phyloP scores from a whole-genome alignment of 2,797 vertebrate species.

The Meda fulgida region DNA sequence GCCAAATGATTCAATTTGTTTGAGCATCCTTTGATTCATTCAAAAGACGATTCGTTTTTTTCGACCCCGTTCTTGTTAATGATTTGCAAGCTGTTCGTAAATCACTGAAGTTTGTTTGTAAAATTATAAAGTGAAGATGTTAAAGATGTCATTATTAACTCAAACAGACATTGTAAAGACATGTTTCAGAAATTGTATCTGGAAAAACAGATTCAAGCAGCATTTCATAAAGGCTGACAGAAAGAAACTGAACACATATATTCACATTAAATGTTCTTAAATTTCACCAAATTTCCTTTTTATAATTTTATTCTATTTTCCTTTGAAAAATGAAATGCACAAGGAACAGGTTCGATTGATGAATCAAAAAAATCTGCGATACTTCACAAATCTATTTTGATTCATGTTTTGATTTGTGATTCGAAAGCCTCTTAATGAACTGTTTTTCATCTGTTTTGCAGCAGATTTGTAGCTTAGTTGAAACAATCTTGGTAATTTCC shows the following conservation, averaged over 20 bases:
- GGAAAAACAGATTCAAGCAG: background rate
- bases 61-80: background rate
- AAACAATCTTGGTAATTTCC: background rate
- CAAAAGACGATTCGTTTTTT: background rate
- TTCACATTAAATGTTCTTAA: background rate
- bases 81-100: conserved; percentile 14
- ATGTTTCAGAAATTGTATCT: background rate
- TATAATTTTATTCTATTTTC: background rate
- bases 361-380: background rate
- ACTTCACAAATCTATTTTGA: background rate
- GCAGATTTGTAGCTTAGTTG: background rate
- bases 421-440: background rate
- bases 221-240: background rate
- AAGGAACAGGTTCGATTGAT: background rate
- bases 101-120: conserved; percentile 7
- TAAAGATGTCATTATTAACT: conserved; percentile 15
- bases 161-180: background rate
- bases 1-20: conserved; percentile 30
- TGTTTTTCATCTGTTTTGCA: background rate
- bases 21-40: conserved; percentile 14
- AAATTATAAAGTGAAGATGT: conserved; percentile 25
- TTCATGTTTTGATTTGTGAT: background rate
- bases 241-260: background rate
- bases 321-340: background rate
- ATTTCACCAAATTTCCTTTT: background rate